phyloP scores from a whole-genome alignment of 2,113 vertebrate species.

The Perca schrenkii region DNA sequence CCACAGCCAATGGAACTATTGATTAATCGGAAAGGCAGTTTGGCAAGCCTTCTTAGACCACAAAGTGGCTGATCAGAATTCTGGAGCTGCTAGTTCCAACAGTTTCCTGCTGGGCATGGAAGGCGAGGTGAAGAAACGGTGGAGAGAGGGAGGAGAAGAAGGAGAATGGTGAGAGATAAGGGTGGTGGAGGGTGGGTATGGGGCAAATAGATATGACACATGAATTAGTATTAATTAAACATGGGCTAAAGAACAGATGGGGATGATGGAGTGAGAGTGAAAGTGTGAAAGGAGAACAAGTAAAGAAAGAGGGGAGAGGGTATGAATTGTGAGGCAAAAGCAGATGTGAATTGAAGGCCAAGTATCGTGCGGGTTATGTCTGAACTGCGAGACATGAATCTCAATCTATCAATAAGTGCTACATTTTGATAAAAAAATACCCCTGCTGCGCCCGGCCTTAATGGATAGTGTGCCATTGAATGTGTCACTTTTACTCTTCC shows the following conservation, averaged over 20 bases:
- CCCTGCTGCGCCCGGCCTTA: conserved; percentile 56
- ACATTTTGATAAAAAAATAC: conserved; percentile 63
- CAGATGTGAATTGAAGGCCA: conserved; percentile 71
- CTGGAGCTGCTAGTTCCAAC: conserved; percentile 65
- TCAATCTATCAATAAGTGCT: conserved; percentile 74
- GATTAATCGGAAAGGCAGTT: conserved; percentile 80
- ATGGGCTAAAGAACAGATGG: conserved; percentile 62
- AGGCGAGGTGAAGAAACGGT: conserved; percentile 52
- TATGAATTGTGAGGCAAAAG: conserved; percentile 60
- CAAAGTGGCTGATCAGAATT: conserved; percentile 86
- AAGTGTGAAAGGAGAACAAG: conserved; percentile 61
- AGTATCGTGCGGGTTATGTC: conserved; percentile 63
- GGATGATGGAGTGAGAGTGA: conserved; percentile 61
- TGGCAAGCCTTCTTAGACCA: conserved; percentile 73
- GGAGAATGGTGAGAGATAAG: conserved; percentile 58
- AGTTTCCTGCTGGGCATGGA: conserved; percentile 63
- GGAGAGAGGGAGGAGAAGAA: conserved; percentile 15
- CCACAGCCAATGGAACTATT: conserved; percentile 80
- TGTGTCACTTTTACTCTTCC: conserved; percentile 56
- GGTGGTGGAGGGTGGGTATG: conserved; percentile 20
- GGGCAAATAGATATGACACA: conserved; percentile 60
- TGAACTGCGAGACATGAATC: conserved; percentile 73
- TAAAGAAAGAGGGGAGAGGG: conserved; percentile 34
- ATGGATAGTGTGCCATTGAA: conserved; percentile 67
- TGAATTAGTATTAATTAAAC: too few relatives aligned